A percentile compares a stretch with the other conserved stretches of the same genome.
These are phyloP conservation scores for Acrobasis suavella DNA, from an alignment of 2,888 invertebrate genomes.

Conservation along the genomic window DNA sequence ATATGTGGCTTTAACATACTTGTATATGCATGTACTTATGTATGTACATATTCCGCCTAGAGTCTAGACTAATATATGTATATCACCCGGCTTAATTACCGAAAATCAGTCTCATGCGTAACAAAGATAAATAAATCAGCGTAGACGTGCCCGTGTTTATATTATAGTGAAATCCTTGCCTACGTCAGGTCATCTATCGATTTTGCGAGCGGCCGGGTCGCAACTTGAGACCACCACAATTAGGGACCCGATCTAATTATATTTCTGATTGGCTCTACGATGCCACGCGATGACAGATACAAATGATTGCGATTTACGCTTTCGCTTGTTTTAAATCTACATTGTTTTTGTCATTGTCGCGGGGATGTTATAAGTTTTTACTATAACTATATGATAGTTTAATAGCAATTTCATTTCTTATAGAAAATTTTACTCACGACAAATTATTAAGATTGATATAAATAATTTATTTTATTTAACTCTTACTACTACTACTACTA, in stretches of 20 bases:
- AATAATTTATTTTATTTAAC: no score
- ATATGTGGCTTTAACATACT: no score
- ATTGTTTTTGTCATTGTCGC: constrained; percentile 9
- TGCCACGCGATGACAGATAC: constrained; percentile 39
- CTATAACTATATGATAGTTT: not conserved
- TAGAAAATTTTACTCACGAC: no score
- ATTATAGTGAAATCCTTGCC: constrained; percentile 18
- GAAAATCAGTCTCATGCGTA: constrained; percentile 8
- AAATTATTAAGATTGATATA: no score
- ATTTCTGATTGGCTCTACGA: constrained; percentile 71
- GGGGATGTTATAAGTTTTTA: not conserved
- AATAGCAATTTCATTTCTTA: no score
- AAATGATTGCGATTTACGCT: constrained; percentile 20
- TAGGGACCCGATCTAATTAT: constrained; percentile 79
- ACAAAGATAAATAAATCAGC: constrained; percentile 13
- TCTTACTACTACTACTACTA: no score
- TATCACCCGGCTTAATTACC: constrained; percentile 8
- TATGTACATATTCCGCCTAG: not conserved
- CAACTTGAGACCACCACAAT: constrained; percentile 79
- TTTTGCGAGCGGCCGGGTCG: constrained; percentile 61
- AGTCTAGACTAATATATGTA: not conserved
- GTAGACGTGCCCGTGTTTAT: constrained; percentile 12
- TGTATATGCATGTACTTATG: no score
- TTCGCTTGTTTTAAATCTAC: constrained; percentile 13
- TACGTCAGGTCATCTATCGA: constrained; percentile 67